Conservation (phyloP, 1,140 invertebrate species). For the Uloborus diversus region DNA sequence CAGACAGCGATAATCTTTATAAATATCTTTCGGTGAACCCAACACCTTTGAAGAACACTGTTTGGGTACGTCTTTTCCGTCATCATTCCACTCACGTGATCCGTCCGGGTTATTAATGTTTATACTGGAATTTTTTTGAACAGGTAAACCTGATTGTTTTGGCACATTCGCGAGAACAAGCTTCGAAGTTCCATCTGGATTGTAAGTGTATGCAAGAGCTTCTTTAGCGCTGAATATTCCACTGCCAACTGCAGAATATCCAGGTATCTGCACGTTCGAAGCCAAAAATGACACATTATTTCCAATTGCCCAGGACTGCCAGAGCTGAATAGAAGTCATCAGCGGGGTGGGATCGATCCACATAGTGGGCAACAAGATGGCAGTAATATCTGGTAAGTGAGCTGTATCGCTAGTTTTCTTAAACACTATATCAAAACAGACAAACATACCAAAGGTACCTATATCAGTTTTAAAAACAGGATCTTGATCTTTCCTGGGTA, state of each 20-base stretch:
- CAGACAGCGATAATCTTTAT: conserved; percentile 16
- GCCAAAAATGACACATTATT: conserved; percentile 71
- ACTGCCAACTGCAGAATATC: conserved; percentile 40
- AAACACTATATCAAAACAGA: conserved; percentile 77
- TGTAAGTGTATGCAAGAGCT: conserved; percentile 27
- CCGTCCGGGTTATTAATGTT: background rate
- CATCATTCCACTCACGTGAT: background rate
- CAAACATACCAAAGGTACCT: conserved; percentile 76
- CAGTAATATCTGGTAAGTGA: conserved; percentile 68
- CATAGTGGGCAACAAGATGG: conserved; percentile 72
- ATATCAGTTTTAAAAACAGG: conserved; percentile 71
- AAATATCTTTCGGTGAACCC: background rate
- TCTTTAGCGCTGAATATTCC: conserved; percentile 51
- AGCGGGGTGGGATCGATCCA: conserved; percentile 80
- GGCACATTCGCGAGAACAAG: conserved; percentile 41
- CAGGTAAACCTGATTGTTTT: background rate
- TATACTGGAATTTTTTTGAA: background rate
- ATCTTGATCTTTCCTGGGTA: conserved; percentile 67
- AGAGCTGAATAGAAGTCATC: conserved; percentile 69
- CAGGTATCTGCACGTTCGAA: conserved; percentile 69
- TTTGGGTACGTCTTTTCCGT: background rate
- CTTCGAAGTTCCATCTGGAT: conserved; percentile 27
- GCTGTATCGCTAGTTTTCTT: conserved; percentile 16
- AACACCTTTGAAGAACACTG: background rate
- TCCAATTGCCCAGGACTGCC: conserved; percentile 69